Evolutionary conservation across 2,888 invertebrate species (phyloP).

Genomic region (Meta bourneti): DNA sequence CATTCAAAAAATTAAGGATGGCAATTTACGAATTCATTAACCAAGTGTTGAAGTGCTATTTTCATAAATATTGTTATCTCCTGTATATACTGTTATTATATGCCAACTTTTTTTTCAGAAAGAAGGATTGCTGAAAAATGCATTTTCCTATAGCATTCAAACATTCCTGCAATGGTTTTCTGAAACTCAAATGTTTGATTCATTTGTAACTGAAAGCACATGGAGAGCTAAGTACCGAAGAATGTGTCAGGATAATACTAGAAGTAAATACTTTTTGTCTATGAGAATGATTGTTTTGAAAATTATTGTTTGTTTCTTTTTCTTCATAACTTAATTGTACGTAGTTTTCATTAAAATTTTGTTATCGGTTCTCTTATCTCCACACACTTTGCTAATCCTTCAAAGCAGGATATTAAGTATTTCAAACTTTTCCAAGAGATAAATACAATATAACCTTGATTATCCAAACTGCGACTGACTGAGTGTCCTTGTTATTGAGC

Average conservation of each 20-base stretch:
- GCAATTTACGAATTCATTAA: too few species aligned
- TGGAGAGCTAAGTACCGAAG: conserved; percentile 65
- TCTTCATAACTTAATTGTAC: neutral
- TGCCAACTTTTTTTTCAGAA: conserved; percentile 83
- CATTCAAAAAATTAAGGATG: too few species aligned
- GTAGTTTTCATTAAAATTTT: neutral
- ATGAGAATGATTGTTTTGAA: neutral
- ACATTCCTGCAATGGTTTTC: conserved; percentile 92
- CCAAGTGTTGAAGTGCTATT: too few species aligned
- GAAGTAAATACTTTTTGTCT: conserved; percentile 45
- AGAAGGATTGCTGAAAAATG: conserved; percentile 86
- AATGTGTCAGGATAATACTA: conserved; percentile 57
- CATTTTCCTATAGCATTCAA: conserved; percentile 85
- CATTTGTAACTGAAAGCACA: conserved; percentile 84
- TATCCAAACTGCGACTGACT: too few species aligned
- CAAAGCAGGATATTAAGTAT: too few species aligned
- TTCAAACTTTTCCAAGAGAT: too few species aligned
- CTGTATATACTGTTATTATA: too few species aligned
- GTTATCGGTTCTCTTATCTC: neutral
- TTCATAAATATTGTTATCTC: too few species aligned
- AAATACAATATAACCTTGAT: too few species aligned
- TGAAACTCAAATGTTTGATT: conserved; percentile 91
- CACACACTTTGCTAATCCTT: neutral
- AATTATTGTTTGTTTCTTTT: neutral
- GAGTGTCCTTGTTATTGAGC: too few species aligned